phyloP scores from a whole-genome alignment of 2,888 invertebrate genomes.

The Spodoptera picta region DNA sequence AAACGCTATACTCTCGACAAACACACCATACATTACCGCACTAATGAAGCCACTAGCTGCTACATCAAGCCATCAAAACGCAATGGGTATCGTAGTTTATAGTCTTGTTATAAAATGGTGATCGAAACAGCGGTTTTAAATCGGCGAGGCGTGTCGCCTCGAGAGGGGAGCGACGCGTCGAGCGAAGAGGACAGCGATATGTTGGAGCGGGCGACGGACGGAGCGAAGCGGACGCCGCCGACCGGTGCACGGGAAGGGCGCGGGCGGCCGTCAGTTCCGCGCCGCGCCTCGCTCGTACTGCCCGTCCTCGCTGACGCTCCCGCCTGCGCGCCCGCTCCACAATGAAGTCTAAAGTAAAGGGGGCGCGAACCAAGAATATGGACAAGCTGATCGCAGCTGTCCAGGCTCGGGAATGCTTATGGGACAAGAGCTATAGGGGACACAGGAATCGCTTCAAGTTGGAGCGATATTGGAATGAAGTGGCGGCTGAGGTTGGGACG shows the following conservation, averaged over 20 bases:
- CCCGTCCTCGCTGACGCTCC: conserved; percentile 61
- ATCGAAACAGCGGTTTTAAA: conserved; percentile 51
- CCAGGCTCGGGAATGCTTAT: conserved; percentile 83
- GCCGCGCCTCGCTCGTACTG: conserved; percentile 68
- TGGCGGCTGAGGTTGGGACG: conserved; percentile 82
- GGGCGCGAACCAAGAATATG: conserved; percentile 80
- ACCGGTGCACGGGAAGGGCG: conserved; percentile 53
- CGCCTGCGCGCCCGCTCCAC: conserved; percentile 76
- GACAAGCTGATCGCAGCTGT: conserved; percentile 85
- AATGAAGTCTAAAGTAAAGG: conserved; percentile 77
- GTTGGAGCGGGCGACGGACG: conserved; percentile 65
- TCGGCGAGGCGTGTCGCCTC: conserved; percentile 66
- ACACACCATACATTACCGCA: conserved; percentile 44
- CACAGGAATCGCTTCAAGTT: conserved; percentile 83
- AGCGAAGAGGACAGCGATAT: conserved; percentile 71
- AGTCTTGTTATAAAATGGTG: conserved; percentile 1
- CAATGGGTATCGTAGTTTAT: conserved; percentile 39
- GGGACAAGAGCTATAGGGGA: conserved; percentile 84
- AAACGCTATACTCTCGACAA: conserved; percentile 13
- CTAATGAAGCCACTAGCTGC: background rate
- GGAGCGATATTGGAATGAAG: conserved; percentile 86
- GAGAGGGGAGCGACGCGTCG: conserved; percentile 76
- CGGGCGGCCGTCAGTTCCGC: conserved; percentile 67
- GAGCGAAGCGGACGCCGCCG: conserved; percentile 68
- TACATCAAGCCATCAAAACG: background rate